Evolutionary conservation across 2,113 vertebrate species (phyloP).

Genomic region (Notothenia rossii): DNA sequence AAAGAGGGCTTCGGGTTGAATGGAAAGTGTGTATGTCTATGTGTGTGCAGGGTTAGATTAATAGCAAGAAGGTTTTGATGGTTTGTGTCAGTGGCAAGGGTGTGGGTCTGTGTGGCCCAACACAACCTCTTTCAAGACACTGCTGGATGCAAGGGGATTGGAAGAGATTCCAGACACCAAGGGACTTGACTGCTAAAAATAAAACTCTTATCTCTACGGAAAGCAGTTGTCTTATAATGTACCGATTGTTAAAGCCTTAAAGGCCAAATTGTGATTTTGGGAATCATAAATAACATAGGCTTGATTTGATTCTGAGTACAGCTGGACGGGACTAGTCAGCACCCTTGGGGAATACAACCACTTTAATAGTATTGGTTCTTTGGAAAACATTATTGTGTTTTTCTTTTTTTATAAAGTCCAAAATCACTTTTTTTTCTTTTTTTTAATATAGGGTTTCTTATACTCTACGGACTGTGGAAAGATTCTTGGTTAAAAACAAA

Average conservation of each 20-base stretch:
- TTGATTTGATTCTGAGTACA: not conserved
- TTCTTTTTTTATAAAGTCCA: not conserved
- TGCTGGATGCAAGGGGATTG: not conserved
- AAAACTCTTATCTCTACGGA: not conserved
- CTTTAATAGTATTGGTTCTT: too few species aligned
- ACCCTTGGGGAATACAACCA: not conserved
- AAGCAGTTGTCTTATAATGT: not conserved
- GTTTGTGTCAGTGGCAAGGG: conserved; percentile 47
- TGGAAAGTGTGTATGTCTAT: conserved; percentile 31
- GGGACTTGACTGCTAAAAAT: conserved; percentile 4
- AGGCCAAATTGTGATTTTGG: not conserved
- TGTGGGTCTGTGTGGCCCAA: conserved; percentile 26
- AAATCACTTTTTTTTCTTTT: not conserved
- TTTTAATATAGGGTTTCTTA: not conserved
- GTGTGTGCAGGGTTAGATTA: conserved; percentile 22
- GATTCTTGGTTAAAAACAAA: not conserved
- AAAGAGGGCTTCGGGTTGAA: conserved; percentile 21
- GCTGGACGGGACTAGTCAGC: not conserved
- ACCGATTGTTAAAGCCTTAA: not conserved
- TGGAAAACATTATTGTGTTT: not conserved
- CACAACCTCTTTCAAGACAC: conserved; percentile 41
- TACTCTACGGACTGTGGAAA: not conserved
- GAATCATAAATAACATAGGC: not conserved
- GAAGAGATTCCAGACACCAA: conserved; percentile 7
- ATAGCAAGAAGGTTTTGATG: conserved; percentile 30